Base-by-base conservation (phyloP, 2,888 invertebrate genomes). In the Tetrapedia diversipes region DNA sequence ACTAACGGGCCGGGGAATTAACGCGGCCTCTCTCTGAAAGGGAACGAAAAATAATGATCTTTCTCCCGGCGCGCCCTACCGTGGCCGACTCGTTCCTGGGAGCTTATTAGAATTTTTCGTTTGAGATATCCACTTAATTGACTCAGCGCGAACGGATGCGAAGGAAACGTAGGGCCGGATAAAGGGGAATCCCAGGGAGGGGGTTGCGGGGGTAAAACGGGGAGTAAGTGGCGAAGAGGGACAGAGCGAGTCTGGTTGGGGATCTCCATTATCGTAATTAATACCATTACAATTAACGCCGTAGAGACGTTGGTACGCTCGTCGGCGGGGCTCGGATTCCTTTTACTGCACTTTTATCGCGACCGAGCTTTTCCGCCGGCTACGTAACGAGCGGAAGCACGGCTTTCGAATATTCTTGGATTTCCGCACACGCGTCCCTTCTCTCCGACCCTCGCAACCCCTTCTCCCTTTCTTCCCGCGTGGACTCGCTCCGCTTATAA, bases 241-340 rank as follows among this genome's bases (percentile, higher is more conserved):
- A n/a, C n/a, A n/a, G n/a, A n/a, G n/a, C n/a, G n/a, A n/a, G n/a
- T n/a, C 51, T 27, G 56, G 60, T 63, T 63, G 70, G 60, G 79
- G 81, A 72, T 79, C 84, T 89, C 90, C 90, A 90, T 90, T 90
- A 90, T 87, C 88, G 88, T 89, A 90, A 90, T 90, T 90, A 90
- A 90, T 90, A 87, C 87, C 89, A 89, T 89, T 90, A 89, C 86
- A 89, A 90, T 90, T 90, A 90, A 89, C 86, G 88, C 84, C 83
- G 49, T 73, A 61, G 83, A 79, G 85, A 83, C 85, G 76, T 75
- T 75, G 79, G 77, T 71, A 66, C 63, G 84, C 73, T 76, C 80
- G 77, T 75, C 29, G 72, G 76, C 71, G 70, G 75, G 80, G 80
- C 74, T 76, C 65, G 80, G 77, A 84, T 84, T 84, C 84, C 82